phyloP scores from a whole-genome alignment of 2,888 invertebrate species.

The Hyposoter dolosus region DNA sequence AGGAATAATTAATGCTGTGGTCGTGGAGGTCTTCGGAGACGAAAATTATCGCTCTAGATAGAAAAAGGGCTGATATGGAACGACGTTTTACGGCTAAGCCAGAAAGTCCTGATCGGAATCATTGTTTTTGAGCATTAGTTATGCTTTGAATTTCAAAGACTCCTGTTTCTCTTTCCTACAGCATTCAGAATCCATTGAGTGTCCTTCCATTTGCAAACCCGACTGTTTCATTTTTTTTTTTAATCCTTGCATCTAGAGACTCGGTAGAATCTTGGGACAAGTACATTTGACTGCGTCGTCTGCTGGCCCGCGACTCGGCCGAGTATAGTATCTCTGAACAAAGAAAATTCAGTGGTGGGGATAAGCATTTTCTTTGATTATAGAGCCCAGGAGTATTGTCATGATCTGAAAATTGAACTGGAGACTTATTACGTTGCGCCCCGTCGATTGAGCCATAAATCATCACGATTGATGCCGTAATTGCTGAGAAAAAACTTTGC shows the following conservation, averaged over 20 bases:
- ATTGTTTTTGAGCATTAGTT: background rate
- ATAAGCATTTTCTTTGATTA: no score
- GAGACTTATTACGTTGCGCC: no score
- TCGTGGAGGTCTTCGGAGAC: background rate
- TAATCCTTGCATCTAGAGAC: background rate
- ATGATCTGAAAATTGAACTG: no score
- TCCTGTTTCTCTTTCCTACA: background rate
- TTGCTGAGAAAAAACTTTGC: no score
- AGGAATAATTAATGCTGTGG: background rate
- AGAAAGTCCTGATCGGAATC: background rate
- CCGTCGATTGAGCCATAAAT: no score
- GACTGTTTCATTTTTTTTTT: background rate
- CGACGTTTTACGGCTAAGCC: background rate
- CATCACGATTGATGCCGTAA: no score
- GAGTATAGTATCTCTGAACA: no score
- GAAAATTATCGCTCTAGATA: background rate
- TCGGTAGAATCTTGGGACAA: background rate
- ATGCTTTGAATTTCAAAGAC: background rate
- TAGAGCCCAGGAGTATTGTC: no score
- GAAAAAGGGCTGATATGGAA: background rate
- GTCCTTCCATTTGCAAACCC: background rate
- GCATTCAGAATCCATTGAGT: background rate
- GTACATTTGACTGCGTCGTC: no score
- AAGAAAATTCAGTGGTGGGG: no score
- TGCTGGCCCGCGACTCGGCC: no score